Conservation (phyloP, 2,113 vertebrate genomes). For the Nansenia antarctica region DNA sequence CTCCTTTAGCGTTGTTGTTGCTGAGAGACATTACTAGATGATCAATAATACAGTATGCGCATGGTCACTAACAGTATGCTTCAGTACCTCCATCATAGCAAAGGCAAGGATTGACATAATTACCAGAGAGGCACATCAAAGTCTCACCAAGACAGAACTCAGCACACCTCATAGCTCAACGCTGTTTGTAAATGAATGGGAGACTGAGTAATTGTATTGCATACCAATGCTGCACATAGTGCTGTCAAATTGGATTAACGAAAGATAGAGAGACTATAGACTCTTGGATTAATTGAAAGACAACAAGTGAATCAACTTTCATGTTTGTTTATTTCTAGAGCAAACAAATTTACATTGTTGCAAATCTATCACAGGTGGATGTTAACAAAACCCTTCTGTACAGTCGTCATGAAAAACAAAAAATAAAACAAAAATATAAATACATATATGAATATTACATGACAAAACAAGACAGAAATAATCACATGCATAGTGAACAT, state of each 20-base stretch:
- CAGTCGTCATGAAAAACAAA: conserved; percentile 87
- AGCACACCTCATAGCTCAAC: conserved; percentile 28
- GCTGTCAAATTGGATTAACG: background rate
- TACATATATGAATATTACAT: conserved; percentile 90
- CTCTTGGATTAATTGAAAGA: background rate
- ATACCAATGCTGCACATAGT: background rate
- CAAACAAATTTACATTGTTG: conserved; percentile 89
- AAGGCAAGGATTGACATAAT: background rate
- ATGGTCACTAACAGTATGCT: too few species aligned
- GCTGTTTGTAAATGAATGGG: conserved; percentile 28
- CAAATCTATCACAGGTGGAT: conserved; percentile 94
- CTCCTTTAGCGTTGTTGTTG: too few species aligned
- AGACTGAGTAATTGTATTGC: conserved; percentile 2
- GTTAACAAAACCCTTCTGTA: conserved; percentile 90
- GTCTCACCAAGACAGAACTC: conserved; percentile 20
- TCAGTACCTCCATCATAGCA: background rate
- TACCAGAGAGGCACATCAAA: background rate
- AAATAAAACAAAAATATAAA: conserved; percentile 92
- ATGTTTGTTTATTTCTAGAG: conserved; percentile 86
- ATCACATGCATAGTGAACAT: conserved; percentile 83
- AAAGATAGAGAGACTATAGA: background rate
- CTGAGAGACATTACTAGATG: too few species aligned
- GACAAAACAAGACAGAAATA: conserved; percentile 74
- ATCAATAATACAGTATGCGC: too few species aligned
- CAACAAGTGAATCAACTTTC: conserved; percentile 38